Base-by-base conservation (phyloP, 2,113 vertebrate genomes). In the Rhinoderma darwinii region DNA sequence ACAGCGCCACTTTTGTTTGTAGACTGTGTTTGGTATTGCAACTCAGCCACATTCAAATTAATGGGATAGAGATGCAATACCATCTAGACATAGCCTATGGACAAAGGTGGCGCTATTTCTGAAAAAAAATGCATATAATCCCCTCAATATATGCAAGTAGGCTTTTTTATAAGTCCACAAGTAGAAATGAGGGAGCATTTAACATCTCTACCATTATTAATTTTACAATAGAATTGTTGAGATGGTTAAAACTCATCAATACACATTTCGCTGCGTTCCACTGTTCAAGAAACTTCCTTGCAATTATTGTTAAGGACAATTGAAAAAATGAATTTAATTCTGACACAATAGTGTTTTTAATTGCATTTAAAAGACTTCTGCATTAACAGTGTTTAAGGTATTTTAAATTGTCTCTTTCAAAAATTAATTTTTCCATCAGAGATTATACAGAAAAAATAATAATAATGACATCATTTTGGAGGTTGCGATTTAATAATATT, bases 401-500 rank as follows among this genome's bases (percentile, higher is more conserved):
- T 96, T 96, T 94, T 93, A 96, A 95, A 96, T 96, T 90, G 95
- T 95, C 94, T 93, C 93, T 93, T 93, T 95, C 93, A 94, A 95
- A 96, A 94, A 95, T 95, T 92, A 94, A 92, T 95, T 94, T 95
- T 86, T 95, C 95, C 92, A 92, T 95, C 93, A 93, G 93, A 92
- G 93, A 95, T 94, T 96, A 93, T 93, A 94, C 92, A 22, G 2
- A 92, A 94, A 95, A 93, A 93, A 76, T 47, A 76, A 76, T 27
- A 92, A 94, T 95, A 96, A 96, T 96, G 95, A 96, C 97, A 96
- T 97, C 95, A 96, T 96, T 95, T 95, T 91, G 94, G 92, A 93
- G 95, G 94, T 94, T 95, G 95, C 94, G 93, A 97, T 96, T 96
- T 95, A 96, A 94, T 95, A 95, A 96, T 96, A 93, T 97, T 96